Conservation (phyloP, 2,888 invertebrate species). For the Callinectes sapidus region DNA sequence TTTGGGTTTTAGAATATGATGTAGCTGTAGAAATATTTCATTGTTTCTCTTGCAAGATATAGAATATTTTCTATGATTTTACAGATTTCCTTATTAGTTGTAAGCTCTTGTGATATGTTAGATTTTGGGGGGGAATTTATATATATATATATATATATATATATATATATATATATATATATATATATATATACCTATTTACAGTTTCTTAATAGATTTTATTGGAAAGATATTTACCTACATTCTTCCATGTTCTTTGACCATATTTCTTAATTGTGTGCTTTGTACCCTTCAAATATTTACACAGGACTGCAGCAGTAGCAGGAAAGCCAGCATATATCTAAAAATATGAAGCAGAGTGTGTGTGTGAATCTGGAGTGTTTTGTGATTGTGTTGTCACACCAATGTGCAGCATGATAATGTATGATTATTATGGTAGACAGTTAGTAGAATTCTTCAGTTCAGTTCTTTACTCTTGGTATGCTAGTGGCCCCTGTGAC, state of each 20-base stretch:
- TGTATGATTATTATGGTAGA: constrained; percentile 32
- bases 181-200: too few species aligned
- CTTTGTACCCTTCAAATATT: constrained; percentile 49
- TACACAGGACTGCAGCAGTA: constrained; percentile 49
- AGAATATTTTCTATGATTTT: background rate
- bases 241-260: constrained; percentile 18
- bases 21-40: background rate
- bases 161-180: too few species aligned
- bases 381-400: constrained; percentile 40
- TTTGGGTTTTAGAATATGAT: background rate
- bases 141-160: background rate
- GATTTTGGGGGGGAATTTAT: background rate
- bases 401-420: constrained; percentile 45
- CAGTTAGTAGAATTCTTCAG: constrained; percentile 48
- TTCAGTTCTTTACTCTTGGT: constrained; percentile 54
- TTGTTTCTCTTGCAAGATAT: background rate
- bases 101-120: background rate
- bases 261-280: constrained; percentile 44
- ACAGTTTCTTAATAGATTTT: background rate
- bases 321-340: constrained; percentile 39
- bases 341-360: constrained; percentile 33
- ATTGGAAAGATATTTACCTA: constrained; percentile 1
- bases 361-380: constrained; percentile 44
- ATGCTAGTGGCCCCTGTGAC: constrained; percentile 66
- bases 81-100: background rate